Percentiles rank a stretch among this genome's conserved stretches.
phyloP scores from a whole-genome alignment of 1,140 invertebrate species.

The Notospermus geniculatus region DNA sequence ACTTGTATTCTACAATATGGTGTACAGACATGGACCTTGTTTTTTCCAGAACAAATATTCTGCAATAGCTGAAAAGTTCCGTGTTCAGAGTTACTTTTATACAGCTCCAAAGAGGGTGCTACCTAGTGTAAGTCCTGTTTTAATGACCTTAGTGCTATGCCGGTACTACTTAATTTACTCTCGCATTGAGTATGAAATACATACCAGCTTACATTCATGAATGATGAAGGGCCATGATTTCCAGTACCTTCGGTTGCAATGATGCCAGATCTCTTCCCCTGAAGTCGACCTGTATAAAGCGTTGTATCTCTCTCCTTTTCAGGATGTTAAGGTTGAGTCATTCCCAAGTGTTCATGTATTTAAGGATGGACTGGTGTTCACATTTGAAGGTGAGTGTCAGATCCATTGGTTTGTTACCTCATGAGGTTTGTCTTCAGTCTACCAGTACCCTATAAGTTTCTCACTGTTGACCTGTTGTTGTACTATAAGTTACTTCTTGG shows the following conservation, averaged over 20 bases:
- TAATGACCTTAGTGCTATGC: no score
- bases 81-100: constrained; percentile 80
- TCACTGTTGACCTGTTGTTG: no score
- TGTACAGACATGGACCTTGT: neutral
- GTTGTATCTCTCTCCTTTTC: constrained; percentile 53
- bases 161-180: neutral
- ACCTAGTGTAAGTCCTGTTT: constrained; percentile 33
- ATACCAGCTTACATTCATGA: neutral
- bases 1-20: neutral
- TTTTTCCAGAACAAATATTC: constrained; percentile 70
- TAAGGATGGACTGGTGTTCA: constrained; percentile 72
- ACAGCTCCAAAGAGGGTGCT: constrained; percentile 35
- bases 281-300: neutral
- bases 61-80: constrained; percentile 59
- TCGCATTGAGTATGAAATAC: neutral
- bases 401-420: no score
- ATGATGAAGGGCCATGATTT: neutral
- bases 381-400: constrained; percentile 65
- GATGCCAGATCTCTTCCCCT: neutral
- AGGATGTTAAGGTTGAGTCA: constrained; percentile 30
- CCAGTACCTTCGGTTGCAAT: neutral
- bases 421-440: no score
- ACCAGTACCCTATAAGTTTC: no score
- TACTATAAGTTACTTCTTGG: no score
- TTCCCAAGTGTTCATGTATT: constrained; percentile 72